These are phyloP conservation scores for Cordilura impudica DNA, from an alignment of 2,888 invertebrate genomes.

Conservation along the genomic window DNA sequence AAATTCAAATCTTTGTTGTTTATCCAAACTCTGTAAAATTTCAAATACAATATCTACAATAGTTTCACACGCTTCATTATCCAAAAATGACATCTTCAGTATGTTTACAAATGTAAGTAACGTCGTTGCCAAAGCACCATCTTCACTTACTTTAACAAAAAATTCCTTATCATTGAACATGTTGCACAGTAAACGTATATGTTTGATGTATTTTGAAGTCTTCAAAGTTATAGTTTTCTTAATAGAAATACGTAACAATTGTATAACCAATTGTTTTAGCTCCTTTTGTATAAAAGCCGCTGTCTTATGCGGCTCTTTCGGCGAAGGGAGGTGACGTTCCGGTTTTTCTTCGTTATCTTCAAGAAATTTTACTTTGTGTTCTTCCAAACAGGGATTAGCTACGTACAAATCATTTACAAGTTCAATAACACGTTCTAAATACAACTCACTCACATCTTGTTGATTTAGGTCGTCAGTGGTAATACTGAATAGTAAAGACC, in stretches of 20 bases:
- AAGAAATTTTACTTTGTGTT: conserved; percentile 80
- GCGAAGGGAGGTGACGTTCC: not conserved
- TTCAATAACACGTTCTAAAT: conserved; percentile 77
- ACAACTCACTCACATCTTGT: conserved; percentile 65
- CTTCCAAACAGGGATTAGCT: conserved; percentile 76
- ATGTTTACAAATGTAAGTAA: conserved; percentile 69
- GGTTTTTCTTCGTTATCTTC: conserved; percentile 59
- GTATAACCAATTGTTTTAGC: conserved; percentile 70
- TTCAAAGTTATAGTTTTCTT: conserved; percentile 79
- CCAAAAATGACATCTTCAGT: conserved; percentile 67
- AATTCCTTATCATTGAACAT: conserved; percentile 81
- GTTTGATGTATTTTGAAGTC: conserved; percentile 78
- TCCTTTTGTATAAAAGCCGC: conserved; percentile 71
- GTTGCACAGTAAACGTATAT: conserved; percentile 80
- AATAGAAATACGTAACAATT: conserved; percentile 79
- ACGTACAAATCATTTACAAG: conserved; percentile 75
- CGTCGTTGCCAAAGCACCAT: conserved; percentile 69
- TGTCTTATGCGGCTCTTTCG: conserved; percentile 49
- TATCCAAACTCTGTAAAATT: conserved; percentile 80
- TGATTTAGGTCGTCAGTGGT: conserved; percentile 67
- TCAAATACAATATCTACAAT: conserved; percentile 83
- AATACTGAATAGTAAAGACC: conserved; percentile 70
- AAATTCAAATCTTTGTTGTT: conserved; percentile 80
- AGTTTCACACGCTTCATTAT: conserved; percentile 79
- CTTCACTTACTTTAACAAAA: conserved; percentile 77